Evolutionary conservation across 2,797 vertebrate genomes (phyloP).

Genomic region (Limnodromus scolopaceus): DNA sequence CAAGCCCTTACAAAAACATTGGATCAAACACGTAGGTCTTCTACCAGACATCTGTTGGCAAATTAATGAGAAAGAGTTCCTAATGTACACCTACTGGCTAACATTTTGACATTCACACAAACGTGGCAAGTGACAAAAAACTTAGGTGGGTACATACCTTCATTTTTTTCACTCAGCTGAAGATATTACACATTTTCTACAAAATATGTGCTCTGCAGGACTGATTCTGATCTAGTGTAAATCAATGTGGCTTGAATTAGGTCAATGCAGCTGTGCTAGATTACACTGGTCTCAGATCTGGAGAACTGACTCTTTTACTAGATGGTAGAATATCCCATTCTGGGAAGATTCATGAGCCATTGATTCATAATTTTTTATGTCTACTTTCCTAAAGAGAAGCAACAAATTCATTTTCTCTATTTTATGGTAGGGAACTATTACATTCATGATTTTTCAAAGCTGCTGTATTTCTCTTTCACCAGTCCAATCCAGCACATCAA

Average conservation of each 20-base stretch:
- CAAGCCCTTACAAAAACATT: not conserved
- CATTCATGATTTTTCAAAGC: not conserved
- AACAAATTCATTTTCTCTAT: not conserved
- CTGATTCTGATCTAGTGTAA: not conserved
- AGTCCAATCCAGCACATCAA: not conserved
- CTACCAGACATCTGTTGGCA: not conserved
- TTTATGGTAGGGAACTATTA: not conserved
- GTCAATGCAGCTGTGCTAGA: not conserved
- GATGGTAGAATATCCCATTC: not conserved
- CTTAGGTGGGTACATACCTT: not conserved
- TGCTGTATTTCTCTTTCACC: not conserved
- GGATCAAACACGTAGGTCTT: not conserved
- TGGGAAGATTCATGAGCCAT: not conserved
- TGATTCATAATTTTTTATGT: not conserved
- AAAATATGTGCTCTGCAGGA: not conserved
- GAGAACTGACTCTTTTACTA: not conserved
- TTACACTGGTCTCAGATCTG: not conserved
- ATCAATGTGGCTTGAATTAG: not conserved
- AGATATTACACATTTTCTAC: not conserved
- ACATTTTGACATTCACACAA: not conserved
- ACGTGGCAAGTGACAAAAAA: not conserved
- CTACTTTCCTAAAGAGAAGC: not conserved
- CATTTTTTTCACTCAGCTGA: not conserved
- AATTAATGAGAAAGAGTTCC: not conserved
- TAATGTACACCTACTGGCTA: not conserved